Evolutionary conservation across 92 coral and sea anemone species (phyloP).

Genomic region (Ricordea florida): DNA sequence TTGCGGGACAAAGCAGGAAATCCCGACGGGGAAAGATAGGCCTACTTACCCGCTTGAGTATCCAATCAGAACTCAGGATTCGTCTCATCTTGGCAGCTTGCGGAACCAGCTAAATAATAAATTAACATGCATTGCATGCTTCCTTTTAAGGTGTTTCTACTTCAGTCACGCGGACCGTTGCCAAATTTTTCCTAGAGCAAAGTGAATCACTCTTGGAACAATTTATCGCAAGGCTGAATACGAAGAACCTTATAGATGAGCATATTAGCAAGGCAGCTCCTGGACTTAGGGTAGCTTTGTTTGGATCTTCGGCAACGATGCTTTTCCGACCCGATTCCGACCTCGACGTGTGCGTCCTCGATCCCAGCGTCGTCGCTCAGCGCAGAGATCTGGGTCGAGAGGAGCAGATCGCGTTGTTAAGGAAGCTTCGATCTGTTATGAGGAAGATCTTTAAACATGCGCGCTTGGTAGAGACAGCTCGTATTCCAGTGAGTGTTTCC

Average conservation of each 20-base stretch:
- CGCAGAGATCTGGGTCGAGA: conserved; percentile 24
- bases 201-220: conserved; percentile 38
- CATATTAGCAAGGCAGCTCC: conserved; percentile 3
- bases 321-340: conserved; percentile 92
- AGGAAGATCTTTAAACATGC: conserved; percentile 39
- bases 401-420: conserved; percentile 51
- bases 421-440: conserved; percentile 25
- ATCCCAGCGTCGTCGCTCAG: neutral
- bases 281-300: conserved; percentile 56
- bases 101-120: too few species aligned
- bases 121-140: too few species aligned
- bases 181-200: conserved; percentile 45
- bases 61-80: too few species aligned
- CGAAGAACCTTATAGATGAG: conserved; percentile 21
- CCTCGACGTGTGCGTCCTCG: conserved; percentile 81
- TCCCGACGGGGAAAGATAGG: too few species aligned
- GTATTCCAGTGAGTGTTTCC: conserved; percentile 62
- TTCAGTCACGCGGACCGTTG: conserved; percentile 56
- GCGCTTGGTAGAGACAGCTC: conserved; percentile 57
- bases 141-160: conserved; percentile 25
- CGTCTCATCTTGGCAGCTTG: too few species aligned
- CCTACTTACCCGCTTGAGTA: too few species aligned
- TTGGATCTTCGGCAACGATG: conserved; percentile 93
- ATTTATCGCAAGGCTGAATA: conserved; percentile 64
- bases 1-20: too few species aligned